Base-by-base conservation (phyloP, 2,888 invertebrate genomes). In the Drosophila pseudotalamancana region DNA sequence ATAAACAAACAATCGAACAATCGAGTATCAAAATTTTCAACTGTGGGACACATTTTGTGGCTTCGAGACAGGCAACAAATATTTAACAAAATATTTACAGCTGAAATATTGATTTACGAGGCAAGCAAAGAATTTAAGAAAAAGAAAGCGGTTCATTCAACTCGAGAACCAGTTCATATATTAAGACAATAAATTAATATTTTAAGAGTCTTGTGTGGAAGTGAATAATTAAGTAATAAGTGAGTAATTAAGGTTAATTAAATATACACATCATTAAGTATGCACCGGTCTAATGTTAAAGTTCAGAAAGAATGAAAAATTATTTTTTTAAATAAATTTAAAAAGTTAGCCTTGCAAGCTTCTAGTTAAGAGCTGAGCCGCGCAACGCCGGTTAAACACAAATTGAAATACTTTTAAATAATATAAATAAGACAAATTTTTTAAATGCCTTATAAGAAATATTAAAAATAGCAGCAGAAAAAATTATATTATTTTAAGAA, bases 61-160 rank as follows among this genome's bases (percentile, higher is more conserved):
- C 53, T 45, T 50, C 16, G 48, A 40, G 39, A 35, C 62, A 64
- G 43, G 19, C 37, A 50, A 32, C 39, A 57, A 51, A 65, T 50
- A 65, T 32, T 61, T 42, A 61, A 43, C 45, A 51, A 57, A 72
- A 62, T 80, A 70, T 81, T 78, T 73, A 65, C 50, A 65, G 43
- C 31, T 53, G 57, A 57, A 60, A 75, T 80, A 80, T 80, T 77
- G 64, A 77, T 80, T 77, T 75, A 76, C 32, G 46, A 57, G 69
- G 16, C 21, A 53, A 69, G 45, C 37, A 34, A 55, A 39, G 23
- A 25, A n/a, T 8, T 14, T 56, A 18, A 25, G 23, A 43, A 42
- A 46, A n/a, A 43, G 29, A 43, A 42, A 46, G 12, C 40, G 29
- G 79, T 78, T 79, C 68, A 48, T 78, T 81, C 73, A 79, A 77